These are phyloP conservation scores for Ia io DNA, from an alignment of 2,113 vertebrate species.

Conservation along the genomic window DNA sequence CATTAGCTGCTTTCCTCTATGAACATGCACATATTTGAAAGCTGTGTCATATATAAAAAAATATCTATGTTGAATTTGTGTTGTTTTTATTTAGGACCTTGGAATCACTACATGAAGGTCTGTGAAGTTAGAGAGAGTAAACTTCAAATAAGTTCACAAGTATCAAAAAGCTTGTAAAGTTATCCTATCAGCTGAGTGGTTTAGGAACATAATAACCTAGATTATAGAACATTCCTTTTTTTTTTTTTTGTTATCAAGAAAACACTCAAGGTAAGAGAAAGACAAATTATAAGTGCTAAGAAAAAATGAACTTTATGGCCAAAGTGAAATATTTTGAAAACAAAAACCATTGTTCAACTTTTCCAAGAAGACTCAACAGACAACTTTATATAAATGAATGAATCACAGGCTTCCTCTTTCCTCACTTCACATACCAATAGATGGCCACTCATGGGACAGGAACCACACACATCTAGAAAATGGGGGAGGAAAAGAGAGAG, in stretches of 20 bases:
- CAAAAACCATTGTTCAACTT: background rate
- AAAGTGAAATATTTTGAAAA: background rate
- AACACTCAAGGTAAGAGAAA: background rate
- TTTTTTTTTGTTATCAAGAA: background rate
- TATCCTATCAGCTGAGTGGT: background rate
- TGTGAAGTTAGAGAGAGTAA: background rate
- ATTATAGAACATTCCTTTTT: background rate
- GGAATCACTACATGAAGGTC: background rate
- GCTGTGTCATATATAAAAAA: background rate
- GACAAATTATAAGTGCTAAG: background rate
- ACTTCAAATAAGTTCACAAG: background rate
- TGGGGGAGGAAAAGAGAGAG: too few species aligned
- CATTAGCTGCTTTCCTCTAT: background rate
- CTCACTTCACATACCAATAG: background rate
- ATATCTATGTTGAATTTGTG: background rate
- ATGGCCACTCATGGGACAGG: fast-evolving
- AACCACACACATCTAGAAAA: too few species aligned
- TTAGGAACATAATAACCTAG: background rate
- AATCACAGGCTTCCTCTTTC: background rate
- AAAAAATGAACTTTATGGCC: background rate
- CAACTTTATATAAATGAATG: background rate
- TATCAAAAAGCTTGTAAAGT: background rate
- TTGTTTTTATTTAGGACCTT: background rate
- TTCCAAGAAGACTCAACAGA: background rate
- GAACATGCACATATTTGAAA: background rate